These are phyloP conservation scores for Tenthredo livida DNA, from an alignment of 2,888 invertebrate genomes.

Conservation along the genomic window DNA sequence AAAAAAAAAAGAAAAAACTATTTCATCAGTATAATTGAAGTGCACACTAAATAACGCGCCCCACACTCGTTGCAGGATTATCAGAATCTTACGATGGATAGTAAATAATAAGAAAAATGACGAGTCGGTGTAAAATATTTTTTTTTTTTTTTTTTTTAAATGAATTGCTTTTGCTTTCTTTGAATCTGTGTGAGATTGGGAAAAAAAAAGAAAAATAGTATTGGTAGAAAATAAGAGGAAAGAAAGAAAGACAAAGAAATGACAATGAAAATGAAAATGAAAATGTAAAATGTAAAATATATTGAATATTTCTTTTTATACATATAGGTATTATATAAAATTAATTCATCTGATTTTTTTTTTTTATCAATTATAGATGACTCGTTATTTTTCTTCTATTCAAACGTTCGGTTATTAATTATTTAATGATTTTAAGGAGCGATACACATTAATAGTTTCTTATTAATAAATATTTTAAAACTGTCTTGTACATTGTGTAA, in stretches of 20 bases:
- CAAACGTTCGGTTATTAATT: slow-evolving; percentile 62
- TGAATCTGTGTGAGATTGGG: neutral
- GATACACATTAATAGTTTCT: slow-evolving; percentile 69
- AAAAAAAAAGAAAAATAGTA: no score
- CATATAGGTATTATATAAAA: no score
- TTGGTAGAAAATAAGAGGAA: no score
- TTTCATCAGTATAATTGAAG: neutral
- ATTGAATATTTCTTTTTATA: no score
- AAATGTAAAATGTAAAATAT: no score
- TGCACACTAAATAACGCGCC: slow-evolving; percentile 3
- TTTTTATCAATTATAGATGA: neutral
- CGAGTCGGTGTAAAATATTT: neutral
- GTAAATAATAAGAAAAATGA: neutral
- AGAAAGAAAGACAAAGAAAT: no score
- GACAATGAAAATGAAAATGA: no score
- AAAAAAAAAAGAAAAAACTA: no score
- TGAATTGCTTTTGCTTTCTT: neutral
- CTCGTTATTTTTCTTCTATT: slow-evolving; percentile 20
- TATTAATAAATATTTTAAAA: slow-evolving; percentile 76
- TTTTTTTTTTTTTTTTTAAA: neutral
- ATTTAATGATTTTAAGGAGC: slow-evolving; percentile 76
- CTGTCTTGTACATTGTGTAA: slow-evolving; percentile 68
- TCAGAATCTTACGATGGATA: neutral
- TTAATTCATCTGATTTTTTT: no score
- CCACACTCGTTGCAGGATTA: neutral